These are phyloP conservation scores for Nothoprocta pentlandii DNA, from an alignment of 2,113 vertebrate species.

Conservation along the genomic window DNA sequence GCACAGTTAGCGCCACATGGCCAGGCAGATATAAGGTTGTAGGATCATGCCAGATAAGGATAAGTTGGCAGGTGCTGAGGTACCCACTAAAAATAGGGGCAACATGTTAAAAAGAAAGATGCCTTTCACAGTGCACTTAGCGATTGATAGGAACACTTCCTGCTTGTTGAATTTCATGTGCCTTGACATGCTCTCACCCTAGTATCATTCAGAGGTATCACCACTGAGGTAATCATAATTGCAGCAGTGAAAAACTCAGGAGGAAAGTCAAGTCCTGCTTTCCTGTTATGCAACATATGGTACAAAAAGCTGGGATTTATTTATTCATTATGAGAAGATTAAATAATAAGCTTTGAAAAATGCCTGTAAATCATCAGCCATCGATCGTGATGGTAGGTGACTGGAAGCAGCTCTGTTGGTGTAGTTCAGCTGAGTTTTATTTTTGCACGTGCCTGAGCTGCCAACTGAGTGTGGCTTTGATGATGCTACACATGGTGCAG, in stretches of 20 bases:
- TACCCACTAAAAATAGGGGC: neutral
- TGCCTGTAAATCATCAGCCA: neutral
- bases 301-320: neutral
- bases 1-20: neutral
- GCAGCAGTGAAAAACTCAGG: neutral
- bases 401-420: neutral
- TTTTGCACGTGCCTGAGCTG: neutral
- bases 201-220: neutral
- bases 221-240: neutral
- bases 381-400: neutral
- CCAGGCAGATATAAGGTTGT: neutral
- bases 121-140: neutral
- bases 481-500: neutral
- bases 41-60: neutral
- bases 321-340: neutral
- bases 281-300: neutral
- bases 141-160: neutral
- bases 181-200: neutral
- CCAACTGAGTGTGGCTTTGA: fast-evolving
- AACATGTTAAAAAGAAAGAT: neutral
- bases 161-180: neutral
- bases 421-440: neutral
- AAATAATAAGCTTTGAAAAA: neutral
- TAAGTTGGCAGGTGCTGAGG: neutral
- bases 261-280: neutral